Evolutionary conservation across 2,113 vertebrate genomes (phyloP).

Genomic region (Tiliqua scincoides): DNA sequence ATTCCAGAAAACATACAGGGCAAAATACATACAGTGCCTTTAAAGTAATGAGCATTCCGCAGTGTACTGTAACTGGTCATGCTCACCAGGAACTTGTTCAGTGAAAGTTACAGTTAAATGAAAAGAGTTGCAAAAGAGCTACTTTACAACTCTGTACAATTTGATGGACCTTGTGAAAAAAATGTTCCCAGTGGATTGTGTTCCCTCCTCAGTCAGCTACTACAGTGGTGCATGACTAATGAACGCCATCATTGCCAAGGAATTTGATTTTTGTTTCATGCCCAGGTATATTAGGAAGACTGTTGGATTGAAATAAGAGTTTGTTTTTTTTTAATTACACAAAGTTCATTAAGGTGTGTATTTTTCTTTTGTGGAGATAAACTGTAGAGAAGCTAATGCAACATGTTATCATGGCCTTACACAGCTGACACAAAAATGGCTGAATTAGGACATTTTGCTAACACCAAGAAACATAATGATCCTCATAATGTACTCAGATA

Average conservation of each 20-base stretch:
- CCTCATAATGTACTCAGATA: conserved; percentile 37
- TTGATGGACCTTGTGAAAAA: neutral
- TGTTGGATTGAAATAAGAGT: conserved; percentile 54
- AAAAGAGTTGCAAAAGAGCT: neutral
- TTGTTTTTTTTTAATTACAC: conserved; percentile 33
- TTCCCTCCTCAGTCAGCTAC: conserved; percentile 31
- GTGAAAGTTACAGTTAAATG: neutral
- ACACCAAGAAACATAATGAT: conserved; percentile 39
- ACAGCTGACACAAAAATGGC: conserved; percentile 33
- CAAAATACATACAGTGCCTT: conserved; percentile 81
- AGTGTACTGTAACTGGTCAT: conserved; percentile 32
- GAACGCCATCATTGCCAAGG: conserved; percentile 62
- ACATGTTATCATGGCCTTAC: conserved; percentile 57
- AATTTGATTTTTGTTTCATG: conserved; percentile 38
- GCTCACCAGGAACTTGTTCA: neutral
- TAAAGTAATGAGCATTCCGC: conserved; percentile 74
- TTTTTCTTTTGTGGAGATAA: conserved; percentile 27
- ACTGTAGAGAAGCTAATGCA: conserved; percentile 39
- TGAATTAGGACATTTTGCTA: conserved; percentile 48
- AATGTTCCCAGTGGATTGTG: neutral
- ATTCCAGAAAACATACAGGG: conserved; percentile 72
- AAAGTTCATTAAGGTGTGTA: conserved; percentile 28
- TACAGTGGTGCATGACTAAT: conserved; percentile 52
- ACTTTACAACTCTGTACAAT: neutral
- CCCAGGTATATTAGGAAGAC: conserved; percentile 59